Conservation (phyloP, 2,797 vertebrate genomes). For the Monodelphis domestica region DNA sequence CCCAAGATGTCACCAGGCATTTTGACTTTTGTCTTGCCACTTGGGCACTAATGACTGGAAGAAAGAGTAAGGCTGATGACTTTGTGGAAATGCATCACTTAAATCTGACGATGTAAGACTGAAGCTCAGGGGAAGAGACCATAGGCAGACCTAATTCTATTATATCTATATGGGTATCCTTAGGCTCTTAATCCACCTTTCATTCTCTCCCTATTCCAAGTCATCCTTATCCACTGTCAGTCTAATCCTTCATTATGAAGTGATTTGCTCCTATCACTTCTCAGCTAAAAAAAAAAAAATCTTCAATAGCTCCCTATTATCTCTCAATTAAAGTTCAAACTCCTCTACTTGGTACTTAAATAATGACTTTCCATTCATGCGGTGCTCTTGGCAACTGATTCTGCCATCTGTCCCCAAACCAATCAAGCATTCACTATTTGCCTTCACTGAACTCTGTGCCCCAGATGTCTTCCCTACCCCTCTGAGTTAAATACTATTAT, state of each 20-base stretch:
- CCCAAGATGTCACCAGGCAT: too few species aligned
- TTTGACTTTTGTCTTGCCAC: too few species aligned
- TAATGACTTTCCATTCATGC: not conserved
- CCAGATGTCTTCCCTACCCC: not conserved
- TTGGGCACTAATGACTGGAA: too few species aligned
- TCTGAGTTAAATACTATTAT: not conserved
- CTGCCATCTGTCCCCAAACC: not conserved
- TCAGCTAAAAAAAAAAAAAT: not conserved
- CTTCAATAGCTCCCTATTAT: not conserved
- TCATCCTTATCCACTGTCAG: not conserved
- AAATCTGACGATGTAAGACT: too few species aligned
- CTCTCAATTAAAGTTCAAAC: not conserved
- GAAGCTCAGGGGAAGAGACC: too few species aligned
- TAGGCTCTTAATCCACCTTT: too few species aligned
- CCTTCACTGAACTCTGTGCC: not conserved
- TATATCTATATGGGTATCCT: not conserved
- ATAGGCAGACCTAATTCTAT: too few species aligned
- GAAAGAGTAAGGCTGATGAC: too few species aligned
- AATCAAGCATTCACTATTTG: not conserved
- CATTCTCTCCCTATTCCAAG: not conserved
- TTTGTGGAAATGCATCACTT: too few species aligned
- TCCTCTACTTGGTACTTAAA: not conserved
- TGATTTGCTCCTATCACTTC: not conserved
- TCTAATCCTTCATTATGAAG: not conserved
- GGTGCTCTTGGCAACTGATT: not conserved